Conservation (phyloP, 1,140 invertebrate species). For the Cardiocondyla obscurior region DNA sequence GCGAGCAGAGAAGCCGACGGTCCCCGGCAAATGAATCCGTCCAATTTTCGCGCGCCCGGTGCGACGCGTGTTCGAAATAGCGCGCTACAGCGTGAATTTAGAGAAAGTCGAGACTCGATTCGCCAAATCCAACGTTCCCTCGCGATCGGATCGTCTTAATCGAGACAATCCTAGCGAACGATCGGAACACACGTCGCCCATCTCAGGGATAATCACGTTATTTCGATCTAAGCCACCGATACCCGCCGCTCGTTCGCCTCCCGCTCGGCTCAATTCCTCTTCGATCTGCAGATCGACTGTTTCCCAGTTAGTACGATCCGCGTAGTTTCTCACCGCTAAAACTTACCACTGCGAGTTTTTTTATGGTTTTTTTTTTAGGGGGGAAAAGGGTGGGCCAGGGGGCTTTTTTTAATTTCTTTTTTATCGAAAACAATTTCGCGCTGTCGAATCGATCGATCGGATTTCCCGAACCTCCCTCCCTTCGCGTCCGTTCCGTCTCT, state of each 20-base stretch:
- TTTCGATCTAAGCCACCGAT: conserved; percentile 51
- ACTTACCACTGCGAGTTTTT: conserved; percentile 12
- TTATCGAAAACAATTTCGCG: conserved; percentile 51
- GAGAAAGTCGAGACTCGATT: conserved; percentile 38
- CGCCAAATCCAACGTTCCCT: conserved; percentile 10
- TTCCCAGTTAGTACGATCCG: conserved; percentile 30
- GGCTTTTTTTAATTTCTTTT: too few species aligned
- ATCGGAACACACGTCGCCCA: conserved; percentile 48
- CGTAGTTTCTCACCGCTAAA: conserved; percentile 30
- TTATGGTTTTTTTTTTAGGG: too few species aligned
- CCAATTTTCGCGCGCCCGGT: conserved; percentile 14
- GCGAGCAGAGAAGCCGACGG: too few species aligned
- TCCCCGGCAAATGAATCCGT: conserved; percentile 39
- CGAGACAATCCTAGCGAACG: conserved; percentile 46
- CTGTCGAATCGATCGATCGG: conserved; percentile 48
- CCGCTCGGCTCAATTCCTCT: conserved; percentile 37
- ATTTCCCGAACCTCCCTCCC: background rate
- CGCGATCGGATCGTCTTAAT: conserved; percentile 44
- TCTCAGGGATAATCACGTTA: conserved; percentile 52
- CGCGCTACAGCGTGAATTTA: conserved; percentile 15
- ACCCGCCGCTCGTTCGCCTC: background rate
- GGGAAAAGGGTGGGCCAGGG: too few species aligned
- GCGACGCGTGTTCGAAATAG: conserved; percentile 11
- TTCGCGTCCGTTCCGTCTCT: background rate
- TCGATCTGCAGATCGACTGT: conserved; percentile 23